These are phyloP conservation scores for Gymnoscopelus braueri DNA, from an alignment of 2,797 vertebrate species.

Conservation along the genomic window DNA sequence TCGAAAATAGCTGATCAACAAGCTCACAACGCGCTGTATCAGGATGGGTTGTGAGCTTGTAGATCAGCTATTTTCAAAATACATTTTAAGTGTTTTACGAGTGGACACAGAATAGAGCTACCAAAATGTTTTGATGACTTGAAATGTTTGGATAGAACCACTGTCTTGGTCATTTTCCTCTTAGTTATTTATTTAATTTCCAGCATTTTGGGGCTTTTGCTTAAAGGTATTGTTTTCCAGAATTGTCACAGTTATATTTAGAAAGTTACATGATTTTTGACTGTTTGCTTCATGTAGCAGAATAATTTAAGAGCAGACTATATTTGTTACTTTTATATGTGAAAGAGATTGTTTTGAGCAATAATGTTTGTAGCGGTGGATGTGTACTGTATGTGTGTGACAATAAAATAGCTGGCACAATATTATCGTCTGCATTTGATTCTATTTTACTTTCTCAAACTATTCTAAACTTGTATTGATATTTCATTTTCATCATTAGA, in stretches of 20 bases:
- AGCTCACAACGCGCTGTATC: no score
- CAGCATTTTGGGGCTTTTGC: slow-evolving; percentile 34
- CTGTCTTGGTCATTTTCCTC: slow-evolving; percentile 70
- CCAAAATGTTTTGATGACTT: slow-evolving; percentile 73
- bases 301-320: slow-evolving; percentile 59
- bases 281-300: slow-evolving; percentile 29
- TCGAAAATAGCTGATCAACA: no score
- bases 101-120: slow-evolving; percentile 43
- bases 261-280: slow-evolving; percentile 16
- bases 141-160: slow-evolving; percentile 85
- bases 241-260: slow-evolving; percentile 32
- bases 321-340: slow-evolving; percentile 45
- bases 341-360: slow-evolving; percentile 42
- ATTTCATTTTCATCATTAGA: background rate
- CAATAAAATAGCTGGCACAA: slow-evolving; percentile 53
- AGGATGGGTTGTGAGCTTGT: no score
- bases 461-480: background rate
- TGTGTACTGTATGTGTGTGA: slow-evolving; percentile 43
- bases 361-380: slow-evolving; percentile 9
- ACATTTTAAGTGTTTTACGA: background rate
- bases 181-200: slow-evolving; percentile 72
- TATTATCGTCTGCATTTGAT: background rate
- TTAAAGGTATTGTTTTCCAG: slow-evolving; percentile 29
- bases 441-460: background rate
- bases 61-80: no score